phyloP scores from a whole-genome alignment of 1,140 invertebrate species.

The Drosophila dunni region DNA sequence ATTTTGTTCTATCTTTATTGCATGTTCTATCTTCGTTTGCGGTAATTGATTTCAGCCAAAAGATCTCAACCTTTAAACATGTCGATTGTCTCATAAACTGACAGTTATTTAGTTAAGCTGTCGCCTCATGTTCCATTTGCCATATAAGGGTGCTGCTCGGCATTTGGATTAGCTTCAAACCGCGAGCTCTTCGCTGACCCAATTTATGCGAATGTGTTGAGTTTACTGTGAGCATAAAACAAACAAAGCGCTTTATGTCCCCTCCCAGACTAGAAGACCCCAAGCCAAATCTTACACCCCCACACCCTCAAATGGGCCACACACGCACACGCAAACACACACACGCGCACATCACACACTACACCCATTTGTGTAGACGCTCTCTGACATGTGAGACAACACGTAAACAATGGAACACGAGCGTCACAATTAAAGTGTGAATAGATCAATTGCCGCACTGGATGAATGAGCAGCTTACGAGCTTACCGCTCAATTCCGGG shows the following conservation, averaged over 20 bases:
- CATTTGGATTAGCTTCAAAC: slow-evolving; percentile 52
- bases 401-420: slow-evolving; percentile 48
- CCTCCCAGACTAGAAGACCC: slow-evolving; percentile 43
- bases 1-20: slow-evolving; percentile 48
- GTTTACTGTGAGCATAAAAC: slow-evolving; percentile 39
- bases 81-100: slow-evolving; percentile 66
- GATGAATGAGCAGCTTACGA: slow-evolving; percentile 59
- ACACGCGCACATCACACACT: not conserved
- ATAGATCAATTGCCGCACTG: slow-evolving; percentile 57
- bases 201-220: slow-evolving; percentile 56
- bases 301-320: slow-evolving; percentile 31
- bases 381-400: slow-evolving; percentile 48
- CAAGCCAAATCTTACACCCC: slow-evolving; percentile 32
- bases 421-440: slow-evolving; percentile 73
- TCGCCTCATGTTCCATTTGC: not conserved
- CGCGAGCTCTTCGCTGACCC: slow-evolving; percentile 48
- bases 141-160: slow-evolving; percentile 37
- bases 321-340: slow-evolving; percentile 4
- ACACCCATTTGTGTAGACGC: slow-evolving; percentile 34
- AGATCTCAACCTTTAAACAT: slow-evolving; percentile 64
- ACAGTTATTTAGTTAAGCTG: slow-evolving; percentile 50
- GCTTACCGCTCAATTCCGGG: slow-evolving; percentile 10
- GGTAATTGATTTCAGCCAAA: slow-evolving; percentile 74
- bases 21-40: slow-evolving; percentile 40
- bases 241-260: slow-evolving; percentile 64